These are phyloP conservation scores for Microplitis demolitor DNA, from an alignment of 1,140 invertebrate species.

Conservation along the genomic window DNA sequence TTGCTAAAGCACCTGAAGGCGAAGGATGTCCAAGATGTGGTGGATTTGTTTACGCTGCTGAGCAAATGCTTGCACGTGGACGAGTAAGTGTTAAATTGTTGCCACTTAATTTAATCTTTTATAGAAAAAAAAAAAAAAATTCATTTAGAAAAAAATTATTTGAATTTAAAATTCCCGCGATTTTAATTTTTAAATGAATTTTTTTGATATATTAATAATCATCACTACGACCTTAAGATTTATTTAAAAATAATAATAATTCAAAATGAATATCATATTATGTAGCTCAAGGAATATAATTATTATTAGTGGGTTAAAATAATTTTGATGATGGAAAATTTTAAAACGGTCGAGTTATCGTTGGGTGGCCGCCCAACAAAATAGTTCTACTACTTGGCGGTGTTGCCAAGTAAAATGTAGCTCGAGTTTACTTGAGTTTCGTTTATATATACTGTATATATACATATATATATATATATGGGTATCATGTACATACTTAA, in stretches of 20 bases:
- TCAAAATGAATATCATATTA: background rate
- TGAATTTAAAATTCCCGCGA: background rate
- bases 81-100: conserved; percentile 67
- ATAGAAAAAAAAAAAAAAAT: background rate
- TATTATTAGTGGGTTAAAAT: background rate
- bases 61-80: conserved; percentile 91
- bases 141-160: background rate
- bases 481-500: conserved; percentile 1
- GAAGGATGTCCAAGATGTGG: conserved; percentile 90
- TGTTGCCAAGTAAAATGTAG: conserved; percentile 14
- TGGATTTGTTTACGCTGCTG: conserved; percentile 90
- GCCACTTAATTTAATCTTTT: background rate
- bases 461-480: background rate
- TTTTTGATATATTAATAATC: background rate
- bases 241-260: background rate
- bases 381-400: conserved; percentile 17
- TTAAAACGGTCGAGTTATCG: conserved; percentile 5
- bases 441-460: background rate
- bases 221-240: background rate
- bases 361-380: conserved; percentile 19
- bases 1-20: conserved; percentile 83
- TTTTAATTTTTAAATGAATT: too few relatives aligned
- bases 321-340: conserved; percentile 24
- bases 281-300: background rate
- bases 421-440: background rate